Evolutionary conservation across 2,888 invertebrate genomes (phyloP).

Genomic region (Saturnia japonica): DNA sequence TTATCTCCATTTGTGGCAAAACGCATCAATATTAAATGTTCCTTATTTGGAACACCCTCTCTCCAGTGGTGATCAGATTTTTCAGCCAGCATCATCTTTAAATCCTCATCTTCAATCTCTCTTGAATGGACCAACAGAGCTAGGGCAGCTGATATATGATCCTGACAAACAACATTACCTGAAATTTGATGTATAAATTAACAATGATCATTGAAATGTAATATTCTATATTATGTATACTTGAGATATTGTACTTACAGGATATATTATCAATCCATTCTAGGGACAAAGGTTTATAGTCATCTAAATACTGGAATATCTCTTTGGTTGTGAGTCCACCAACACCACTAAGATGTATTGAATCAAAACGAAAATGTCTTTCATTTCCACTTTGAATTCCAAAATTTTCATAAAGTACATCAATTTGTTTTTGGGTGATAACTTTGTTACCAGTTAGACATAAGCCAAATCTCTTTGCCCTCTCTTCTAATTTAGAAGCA

Average conservation of each 20-base stretch:
- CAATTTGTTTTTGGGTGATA: conserved; percentile 73
- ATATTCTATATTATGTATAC: background rate
- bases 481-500: conserved; percentile 69
- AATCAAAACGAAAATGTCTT: conserved; percentile 86
- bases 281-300: conserved; percentile 88
- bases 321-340: conserved; percentile 89
- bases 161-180: conserved; percentile 86
- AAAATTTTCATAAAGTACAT: conserved; percentile 70
- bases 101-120: conserved; percentile 66
- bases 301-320: conserved; percentile 89
- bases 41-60: conserved; percentile 85
- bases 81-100: conserved; percentile 60
- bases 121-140: conserved; percentile 82
- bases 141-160: conserved; percentile 82
- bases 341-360: conserved; percentile 88
- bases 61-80: conserved; percentile 89
- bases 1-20: conserved; percentile 90
- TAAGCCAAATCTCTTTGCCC: conserved; percentile 73
- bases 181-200: conserved; percentile 34
- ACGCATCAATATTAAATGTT: conserved; percentile 86
- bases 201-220: conserved; percentile 11
- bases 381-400: conserved; percentile 80
- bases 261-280: conserved; percentile 92
- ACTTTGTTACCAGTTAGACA: conserved; percentile 68
- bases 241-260: conserved; percentile 73